Evolutionary conservation across 2,113 vertebrate genomes (phyloP), one percentile per base, ranked within the genome.

Genomic region (Symphodus melops): DNA sequence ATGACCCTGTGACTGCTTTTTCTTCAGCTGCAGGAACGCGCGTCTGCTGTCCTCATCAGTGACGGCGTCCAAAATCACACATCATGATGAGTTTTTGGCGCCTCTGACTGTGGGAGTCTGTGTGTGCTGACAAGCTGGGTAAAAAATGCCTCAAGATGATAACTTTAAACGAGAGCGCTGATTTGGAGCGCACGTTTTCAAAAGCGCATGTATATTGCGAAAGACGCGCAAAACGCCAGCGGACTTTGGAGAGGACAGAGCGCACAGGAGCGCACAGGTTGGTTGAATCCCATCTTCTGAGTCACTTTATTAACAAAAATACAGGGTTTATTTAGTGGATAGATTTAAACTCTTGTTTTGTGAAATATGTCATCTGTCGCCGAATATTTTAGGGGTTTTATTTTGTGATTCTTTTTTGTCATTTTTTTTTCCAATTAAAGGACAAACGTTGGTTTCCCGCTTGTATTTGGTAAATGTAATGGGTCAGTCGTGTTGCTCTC

Each of bases 191-290:
- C 25, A 42, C 11, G 12, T 42, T 61, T 72, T 46, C 66, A 61
- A 52, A 41, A 56, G 1, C 33, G 28, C 23, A 9, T 11, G 25
- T 49, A 52, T 10, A 20, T 21, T 0, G 11, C 8, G 1, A 53
- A 62, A 67, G 72, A 74, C 51, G 42, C 66, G 57, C 82, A 58
- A 21, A 61, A 36, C 52, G 20, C 39, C 66, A 14, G 3, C 28
- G 23, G 62, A 55, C 20, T 54, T 61, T 10, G 79, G 57, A 79
- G 59, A 58, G 81, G 52, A 63, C 33, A 60, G 61, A 16, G 25
- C 53, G 70, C 74, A 55, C 75, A 9, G 67, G 37, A 64, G 70
- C 70, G 60, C 71, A 79, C 78, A 77, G 87, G 86, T 89, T 59
- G 19, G 81, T 8, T 10, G 11, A 20, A 52, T 37, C 48, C 20